Percentiles rank a stretch among this genome's conserved stretches.
phyloP scores from a whole-genome alignment of 2,888 invertebrate genomes.

The Drosophila imparisetae region DNA sequence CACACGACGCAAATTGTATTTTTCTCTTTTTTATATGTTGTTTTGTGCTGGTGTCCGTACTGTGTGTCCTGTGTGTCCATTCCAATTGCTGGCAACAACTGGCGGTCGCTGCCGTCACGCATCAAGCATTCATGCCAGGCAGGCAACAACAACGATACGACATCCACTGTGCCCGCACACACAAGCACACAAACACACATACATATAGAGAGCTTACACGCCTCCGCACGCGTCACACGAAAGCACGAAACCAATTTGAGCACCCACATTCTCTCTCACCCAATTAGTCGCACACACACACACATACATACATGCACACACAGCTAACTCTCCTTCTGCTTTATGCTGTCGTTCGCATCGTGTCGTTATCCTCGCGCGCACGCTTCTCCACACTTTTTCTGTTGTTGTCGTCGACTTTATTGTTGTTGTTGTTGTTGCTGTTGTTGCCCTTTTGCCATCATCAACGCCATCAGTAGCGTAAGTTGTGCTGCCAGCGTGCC shows the following conservation, averaged over 20 bases:
- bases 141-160: slow-evolving; percentile 35
- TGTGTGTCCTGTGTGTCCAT: slow-evolving; percentile 55
- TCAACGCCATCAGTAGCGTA: slow-evolving; percentile 78
- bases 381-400: slow-evolving; percentile 68
- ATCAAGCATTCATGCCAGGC: slow-evolving; percentile 77
- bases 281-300: slow-evolving; percentile 82
- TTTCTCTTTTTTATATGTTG: slow-evolving; percentile 32
- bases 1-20: slow-evolving; percentile 71
- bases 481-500: slow-evolving; percentile 66
- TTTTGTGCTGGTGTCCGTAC: slow-evolving; percentile 45
- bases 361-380: slow-evolving; percentile 78
- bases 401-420: slow-evolving; percentile 13
- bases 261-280: slow-evolving; percentile 83
- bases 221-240: slow-evolving; percentile 77
- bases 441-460: slow-evolving; percentile 75
- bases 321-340: slow-evolving; percentile 25
- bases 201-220: slow-evolving; percentile 66
- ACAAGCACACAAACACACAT: slow-evolving; percentile 13
- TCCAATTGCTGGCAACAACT: slow-evolving; percentile 79
- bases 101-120: slow-evolving; percentile 78
- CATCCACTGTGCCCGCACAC: slow-evolving; percentile 27
- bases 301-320: slow-evolving; percentile 40
- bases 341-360: slow-evolving; percentile 55
- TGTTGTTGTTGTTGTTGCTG: slow-evolving; percentile 36
- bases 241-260: slow-evolving; percentile 81